A percentile compares a stretch with the other conserved stretches of the same genome.
Evolutionary conservation across 1,140 invertebrate genomes (phyloP).

Genomic region (Plodia interpunctella): DNA sequence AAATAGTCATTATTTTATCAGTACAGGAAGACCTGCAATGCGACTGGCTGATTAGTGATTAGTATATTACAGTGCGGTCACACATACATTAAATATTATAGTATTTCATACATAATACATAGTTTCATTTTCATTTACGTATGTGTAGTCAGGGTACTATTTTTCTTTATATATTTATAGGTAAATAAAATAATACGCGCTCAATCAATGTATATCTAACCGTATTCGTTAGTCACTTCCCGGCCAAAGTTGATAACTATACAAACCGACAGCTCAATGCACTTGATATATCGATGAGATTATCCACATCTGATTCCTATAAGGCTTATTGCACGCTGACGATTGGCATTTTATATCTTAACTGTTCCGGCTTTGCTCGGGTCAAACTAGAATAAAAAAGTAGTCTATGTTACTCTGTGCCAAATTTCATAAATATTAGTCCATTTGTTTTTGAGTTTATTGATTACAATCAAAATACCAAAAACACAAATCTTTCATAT

Average conservation of each 20-base stretch:
- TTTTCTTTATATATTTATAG: neutral
- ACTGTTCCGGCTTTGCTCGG: no score
- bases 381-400: no score
- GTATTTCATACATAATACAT: no score
- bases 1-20: conserved; percentile 32
- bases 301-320: conserved; percentile 35
- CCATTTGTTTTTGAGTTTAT: no score
- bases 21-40: neutral
- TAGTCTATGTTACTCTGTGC: no score
- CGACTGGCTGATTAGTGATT: neutral
- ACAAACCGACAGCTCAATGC: conserved; percentile 34
- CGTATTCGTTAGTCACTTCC: conserved; percentile 48
- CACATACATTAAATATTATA: no score
- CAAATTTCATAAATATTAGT: no score
- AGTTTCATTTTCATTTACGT: no score
- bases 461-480: no score
- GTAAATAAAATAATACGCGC: neutral
- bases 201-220: neutral
- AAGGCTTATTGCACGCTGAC: conserved; percentile 28
- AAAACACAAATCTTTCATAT: no score
- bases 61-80: neutral
- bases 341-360: no score
- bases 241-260: conserved; percentile 38
- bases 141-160: no score
- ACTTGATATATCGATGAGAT: conserved; percentile 64